A percentile compares a stretch with the other conserved stretches of the same genome.
phyloP scores from a whole-genome alignment of 2,797 vertebrate genomes.

The Sebastes itinus region DNA sequence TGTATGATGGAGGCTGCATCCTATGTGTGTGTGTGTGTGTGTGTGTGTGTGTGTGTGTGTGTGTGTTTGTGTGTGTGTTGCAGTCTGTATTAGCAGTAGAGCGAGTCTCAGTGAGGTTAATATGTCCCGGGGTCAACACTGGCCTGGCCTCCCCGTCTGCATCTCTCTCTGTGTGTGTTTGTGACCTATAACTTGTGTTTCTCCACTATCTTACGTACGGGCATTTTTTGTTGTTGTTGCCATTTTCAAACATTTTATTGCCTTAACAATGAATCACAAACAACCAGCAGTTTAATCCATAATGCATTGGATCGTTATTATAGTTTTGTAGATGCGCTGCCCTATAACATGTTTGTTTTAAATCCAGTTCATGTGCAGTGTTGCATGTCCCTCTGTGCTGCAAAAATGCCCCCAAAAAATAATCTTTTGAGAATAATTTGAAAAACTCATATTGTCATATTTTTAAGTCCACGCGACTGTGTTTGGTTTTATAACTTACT shows the following conservation, averaged over 20 bases:
- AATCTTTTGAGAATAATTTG: constrained; percentile 6
- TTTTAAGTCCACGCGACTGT: neutral
- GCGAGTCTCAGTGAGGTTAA: constrained; percentile 39
- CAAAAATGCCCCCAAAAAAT: neutral
- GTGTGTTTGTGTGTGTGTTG: neutral
- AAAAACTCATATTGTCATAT: neutral
- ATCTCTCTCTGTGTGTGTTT: neutral
- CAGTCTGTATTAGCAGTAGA: constrained; percentile 16
- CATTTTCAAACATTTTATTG: too few relatives aligned
- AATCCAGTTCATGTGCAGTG: neutral
- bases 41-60: neutral
- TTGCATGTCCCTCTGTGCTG: neutral
- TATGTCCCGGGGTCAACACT: constrained; percentile 17
- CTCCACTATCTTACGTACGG: neutral
- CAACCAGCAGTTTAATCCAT: neutral
- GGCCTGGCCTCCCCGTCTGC: neutral
- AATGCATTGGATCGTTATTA: neutral
- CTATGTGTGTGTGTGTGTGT: neutral
- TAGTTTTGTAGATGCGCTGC: too few relatives aligned
- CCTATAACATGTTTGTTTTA: neutral
- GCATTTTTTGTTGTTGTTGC: too few relatives aligned
- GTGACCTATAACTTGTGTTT: neutral
- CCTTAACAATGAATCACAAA: neutral
- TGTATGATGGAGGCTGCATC: neutral
- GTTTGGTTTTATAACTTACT: constrained; percentile 24